Evolutionary conservation across 2,113 vertebrate species (phyloP), one percentile per base, ranked within the genome.

Genomic region (Egretta garzetta): DNA sequence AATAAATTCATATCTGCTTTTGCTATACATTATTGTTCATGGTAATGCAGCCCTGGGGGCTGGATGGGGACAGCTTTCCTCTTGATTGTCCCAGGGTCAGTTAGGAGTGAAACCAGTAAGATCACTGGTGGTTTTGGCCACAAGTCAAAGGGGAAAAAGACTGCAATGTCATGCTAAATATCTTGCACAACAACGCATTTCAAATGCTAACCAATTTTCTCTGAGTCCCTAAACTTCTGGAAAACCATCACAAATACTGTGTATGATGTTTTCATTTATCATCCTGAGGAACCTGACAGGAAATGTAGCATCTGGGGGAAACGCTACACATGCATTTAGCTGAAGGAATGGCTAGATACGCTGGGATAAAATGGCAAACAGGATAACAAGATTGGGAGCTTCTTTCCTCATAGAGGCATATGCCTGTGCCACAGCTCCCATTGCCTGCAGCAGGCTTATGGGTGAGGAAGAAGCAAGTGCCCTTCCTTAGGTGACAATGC

Each of bases 281-380:
- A 75, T n/a, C 55, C 50, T 56, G 26, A 66, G 50, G n/a, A 79
- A 84, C 8, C 41, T 52, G 47, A 3, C 20, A 88, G 68, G 58
- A 82, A 83, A 74, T 19, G 15, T 33, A 67, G 41, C 16, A 63
- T 62, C 35, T 27, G 26, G 12, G 28, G 41, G 47, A 73, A 72
- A 58, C n/a, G 12, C 41, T 56, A 30, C 0, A 0, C 1, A 7
- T 68, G 53, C 24, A 18, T 60, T 74, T 60, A 0, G 1, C 45
- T 62, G 45, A 77, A 86, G 50, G 23, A 82, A 53, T 19, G 37
- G 13, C 37, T 59, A 39, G 20, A 39, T 15, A 37, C 5, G 27
- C 15, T 20, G 23, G 19, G 37, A n/a, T 66, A 66, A 86, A 59
- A 41, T 14, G 21, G 47, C 68, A 68, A 60, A 60, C 9, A 45